A percentile compares a stretch with the other conserved stretches of the same genome.
These are phyloP conservation scores for Malaclemys terrapin DNA, from an alignment of 2,113 vertebrate species.

Conservation along the genomic window DNA sequence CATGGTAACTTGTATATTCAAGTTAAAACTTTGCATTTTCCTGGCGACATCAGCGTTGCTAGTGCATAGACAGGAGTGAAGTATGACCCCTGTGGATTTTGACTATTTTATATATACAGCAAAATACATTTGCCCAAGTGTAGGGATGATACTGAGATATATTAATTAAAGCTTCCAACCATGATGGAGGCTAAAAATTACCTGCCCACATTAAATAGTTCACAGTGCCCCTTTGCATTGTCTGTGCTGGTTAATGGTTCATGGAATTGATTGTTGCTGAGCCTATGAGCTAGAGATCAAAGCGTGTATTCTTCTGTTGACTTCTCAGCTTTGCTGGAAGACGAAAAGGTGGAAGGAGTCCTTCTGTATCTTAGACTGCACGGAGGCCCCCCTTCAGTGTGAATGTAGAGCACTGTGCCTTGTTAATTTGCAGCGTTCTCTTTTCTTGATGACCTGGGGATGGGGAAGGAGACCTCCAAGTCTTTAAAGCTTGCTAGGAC, in stretches of 20 bases:
- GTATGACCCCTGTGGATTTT: neutral
- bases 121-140: accelerated
- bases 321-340: neutral
- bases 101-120: neutral
- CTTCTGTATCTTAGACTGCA: accelerated
- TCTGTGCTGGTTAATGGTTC: neutral
- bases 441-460: neutral
- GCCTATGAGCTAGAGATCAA: neutral
- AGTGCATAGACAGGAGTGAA: neutral
- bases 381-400: accelerated
- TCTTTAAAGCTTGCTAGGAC: accelerated
- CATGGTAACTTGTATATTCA: accelerated
- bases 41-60: neutral
- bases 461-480: neutral
- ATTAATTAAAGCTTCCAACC: neutral
- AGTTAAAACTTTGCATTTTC: neutral
- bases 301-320: accelerated
- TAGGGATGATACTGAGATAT: neutral
- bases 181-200: neutral
- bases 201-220: accelerated
- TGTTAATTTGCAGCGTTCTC: accelerated
- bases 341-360: neutral
- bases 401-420: slow-evolving; percentile 62
- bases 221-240: neutral
- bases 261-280: neutral